Base-by-base conservation (phyloP, 1,140 invertebrate species). In the Calliopsis andreniformis region DNA sequence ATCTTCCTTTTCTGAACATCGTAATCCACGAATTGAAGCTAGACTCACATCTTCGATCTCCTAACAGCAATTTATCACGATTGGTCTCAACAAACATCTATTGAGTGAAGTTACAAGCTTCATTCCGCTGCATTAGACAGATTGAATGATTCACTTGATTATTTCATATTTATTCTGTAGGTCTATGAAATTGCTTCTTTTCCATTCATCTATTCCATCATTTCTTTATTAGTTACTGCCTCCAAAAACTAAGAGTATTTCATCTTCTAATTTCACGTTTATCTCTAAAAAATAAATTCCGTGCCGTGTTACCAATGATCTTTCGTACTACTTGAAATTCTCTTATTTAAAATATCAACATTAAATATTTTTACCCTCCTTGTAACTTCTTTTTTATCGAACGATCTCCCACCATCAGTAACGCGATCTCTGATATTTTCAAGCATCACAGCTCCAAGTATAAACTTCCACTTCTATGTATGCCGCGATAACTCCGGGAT, bases 81-180 rank as follows among this genome's bases (percentile, higher is more conserved):
- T 42, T 76, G 32, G 39, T 55, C 66, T 45, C 45, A 47, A n/a
- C 18, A 64, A 66, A 66, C 63, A 66, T 66, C 63, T 14, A 66
- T 66, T 51, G 45, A 25, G 43, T 49, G 47, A 43, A 51, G 45
- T 35, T 66, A 66, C 30, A 66, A 66, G 28, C 45, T 43, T 51
- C 47, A 43, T 35, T 47, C 28, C 23, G 47, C 20, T 43, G 32
- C 63, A 66, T 66, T n/a, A n/a, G n/a, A n/a, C n/a, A n/a, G n/a
- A n/a, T n/a, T 66, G n/a, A 66, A 66, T 49, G 49, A 32, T 49
- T n/a, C 45, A n/a, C 20, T n/a, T 23, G 8, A n/a, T 49, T 63
- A 16, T 28, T 63, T 63, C n/a, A 47, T 63, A 63, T 25, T 30
- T 20, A 39, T 20, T 10, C 18, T 0, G n/a, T 32, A 18, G 6